phyloP scores from a whole-genome alignment of 2,113 vertebrate species.

The Elgaria multicarinata region DNA sequence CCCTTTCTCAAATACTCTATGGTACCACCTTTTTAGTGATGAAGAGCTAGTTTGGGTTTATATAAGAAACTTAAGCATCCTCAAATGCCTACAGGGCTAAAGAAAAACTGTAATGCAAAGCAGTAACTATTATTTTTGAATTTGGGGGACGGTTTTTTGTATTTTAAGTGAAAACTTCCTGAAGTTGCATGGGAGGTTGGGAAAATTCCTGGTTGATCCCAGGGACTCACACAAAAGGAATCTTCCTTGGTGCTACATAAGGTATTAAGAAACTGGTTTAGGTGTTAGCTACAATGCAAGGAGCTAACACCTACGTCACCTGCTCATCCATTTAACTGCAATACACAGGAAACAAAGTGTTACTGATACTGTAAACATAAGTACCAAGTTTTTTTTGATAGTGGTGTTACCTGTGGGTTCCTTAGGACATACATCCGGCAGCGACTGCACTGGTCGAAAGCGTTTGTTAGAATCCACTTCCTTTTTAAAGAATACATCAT shows the following conservation, averaged over 20 bases:
- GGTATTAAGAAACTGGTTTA: background rate
- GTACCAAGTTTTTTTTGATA: background rate
- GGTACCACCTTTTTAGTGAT: no score
- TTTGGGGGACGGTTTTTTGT: background rate
- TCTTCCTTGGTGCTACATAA: background rate
- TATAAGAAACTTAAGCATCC: background rate
- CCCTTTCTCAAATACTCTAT: no score
- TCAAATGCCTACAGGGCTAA: background rate
- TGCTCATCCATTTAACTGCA: background rate
- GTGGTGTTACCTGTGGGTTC: conserved; percentile 87
- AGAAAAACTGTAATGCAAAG: background rate
- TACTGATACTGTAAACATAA: background rate
- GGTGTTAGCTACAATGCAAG: background rate
- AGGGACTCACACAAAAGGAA: background rate
- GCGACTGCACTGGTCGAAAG: conserved; percentile 81
- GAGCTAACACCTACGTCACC: background rate
- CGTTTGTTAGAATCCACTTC: conserved; percentile 81
- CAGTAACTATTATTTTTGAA: no score
- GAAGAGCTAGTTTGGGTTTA: background rate
- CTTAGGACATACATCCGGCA: conserved; percentile 97
- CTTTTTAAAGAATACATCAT: conserved; percentile 88
- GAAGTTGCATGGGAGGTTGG: background rate
- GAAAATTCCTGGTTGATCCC: background rate
- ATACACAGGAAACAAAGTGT: background rate
- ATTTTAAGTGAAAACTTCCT: background rate